Percentiles rank a stretch among this genome's conserved stretches.
These are phyloP conservation scores for Microctonus brassicae DNA, from an alignment of 2,888 invertebrate genomes.

Conservation along the genomic window DNA sequence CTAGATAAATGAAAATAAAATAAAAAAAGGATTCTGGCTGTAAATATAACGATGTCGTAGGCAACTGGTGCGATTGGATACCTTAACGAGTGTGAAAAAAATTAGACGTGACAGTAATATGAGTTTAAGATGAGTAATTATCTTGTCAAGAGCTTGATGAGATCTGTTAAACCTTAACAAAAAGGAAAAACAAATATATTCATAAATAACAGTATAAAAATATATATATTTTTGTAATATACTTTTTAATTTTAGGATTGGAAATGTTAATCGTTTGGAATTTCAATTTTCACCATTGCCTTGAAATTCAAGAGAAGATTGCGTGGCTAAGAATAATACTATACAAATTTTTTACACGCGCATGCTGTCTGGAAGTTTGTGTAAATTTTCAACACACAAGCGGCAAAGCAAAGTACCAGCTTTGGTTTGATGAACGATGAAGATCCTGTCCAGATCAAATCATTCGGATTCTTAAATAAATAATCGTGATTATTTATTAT, in stretches of 20 bases:
- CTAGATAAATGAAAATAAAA: background rate
- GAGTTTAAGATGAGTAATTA: conserved; percentile 46
- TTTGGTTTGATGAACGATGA: conserved; percentile 17
- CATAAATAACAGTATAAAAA: background rate
- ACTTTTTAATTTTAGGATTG: background rate
- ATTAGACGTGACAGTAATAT: conserved; percentile 42
- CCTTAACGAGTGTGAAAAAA: conserved; percentile 43
- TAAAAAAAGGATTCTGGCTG: conserved; percentile 34
- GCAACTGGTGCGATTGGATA: conserved; percentile 16
- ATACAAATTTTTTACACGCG: background rate
- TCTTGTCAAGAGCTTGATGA: conserved; percentile 34
- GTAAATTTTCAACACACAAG: conserved; percentile 30
- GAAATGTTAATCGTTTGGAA: background rate
- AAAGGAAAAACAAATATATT: background rate
- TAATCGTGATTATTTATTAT: conserved; percentile 14
- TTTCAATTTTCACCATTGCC: background rate
- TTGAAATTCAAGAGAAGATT: background rate
- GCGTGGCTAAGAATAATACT: conserved; percentile 18
- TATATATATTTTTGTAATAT: background rate
- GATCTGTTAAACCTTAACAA: conserved; percentile 31
- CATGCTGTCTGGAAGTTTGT: background rate
- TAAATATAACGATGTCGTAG: conserved; percentile 39
- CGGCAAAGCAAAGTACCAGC: conserved; percentile 30
- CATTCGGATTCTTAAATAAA: conserved; percentile 3
- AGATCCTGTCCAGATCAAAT: conserved; percentile 18